Conservation (phyloP, 2,797 vertebrate species). For the Xiphorhynchus erythropygius region DNA sequence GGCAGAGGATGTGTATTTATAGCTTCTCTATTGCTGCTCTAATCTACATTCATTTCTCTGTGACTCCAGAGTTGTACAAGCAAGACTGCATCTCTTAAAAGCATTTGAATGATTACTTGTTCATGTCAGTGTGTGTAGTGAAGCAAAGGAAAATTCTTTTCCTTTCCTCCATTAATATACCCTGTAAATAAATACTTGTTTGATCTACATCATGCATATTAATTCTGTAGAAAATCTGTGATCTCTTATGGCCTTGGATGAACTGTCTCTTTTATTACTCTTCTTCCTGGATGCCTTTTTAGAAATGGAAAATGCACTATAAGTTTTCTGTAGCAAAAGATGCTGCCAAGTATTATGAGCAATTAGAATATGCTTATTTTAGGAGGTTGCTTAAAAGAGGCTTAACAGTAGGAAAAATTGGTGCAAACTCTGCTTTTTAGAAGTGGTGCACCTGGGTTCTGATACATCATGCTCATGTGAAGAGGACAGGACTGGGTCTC, state of each 20-base stretch:
- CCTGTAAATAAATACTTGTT: constrained; percentile 47
- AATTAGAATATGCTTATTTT: constrained; percentile 49
- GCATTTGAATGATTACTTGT: constrained; percentile 66
- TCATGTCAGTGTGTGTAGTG: constrained; percentile 46
- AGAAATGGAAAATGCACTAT: not conserved
- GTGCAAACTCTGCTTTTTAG: constrained; percentile 38
- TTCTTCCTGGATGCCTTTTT: not conserved
- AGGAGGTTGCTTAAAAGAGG: constrained; percentile 36
- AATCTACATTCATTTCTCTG: constrained; percentile 70
- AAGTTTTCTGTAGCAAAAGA: not conserved
- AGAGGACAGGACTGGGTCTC: constrained; percentile 39
- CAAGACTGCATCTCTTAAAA: constrained; percentile 64
- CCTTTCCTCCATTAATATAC: constrained; percentile 10
- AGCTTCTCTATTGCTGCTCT: constrained; percentile 67
- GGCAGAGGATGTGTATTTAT: constrained; percentile 63
- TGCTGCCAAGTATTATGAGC: constrained; percentile 3
- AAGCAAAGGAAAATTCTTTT: constrained; percentile 37
- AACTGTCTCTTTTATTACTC: not conserved
- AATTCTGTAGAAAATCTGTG: constrained; percentile 17
- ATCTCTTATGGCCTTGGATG: constrained; percentile 13
- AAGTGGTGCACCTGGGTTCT: constrained; percentile 60
- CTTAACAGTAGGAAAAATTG: constrained; percentile 29
- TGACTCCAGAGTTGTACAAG: constrained; percentile 54
- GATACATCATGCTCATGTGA: constrained; percentile 34
- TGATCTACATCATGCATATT: not conserved